A percentile compares a stretch with the other conserved stretches of the same genome.
Conservation (phyloP, 1,140 invertebrate species). For the Ostrea denselamellosa region DNA sequence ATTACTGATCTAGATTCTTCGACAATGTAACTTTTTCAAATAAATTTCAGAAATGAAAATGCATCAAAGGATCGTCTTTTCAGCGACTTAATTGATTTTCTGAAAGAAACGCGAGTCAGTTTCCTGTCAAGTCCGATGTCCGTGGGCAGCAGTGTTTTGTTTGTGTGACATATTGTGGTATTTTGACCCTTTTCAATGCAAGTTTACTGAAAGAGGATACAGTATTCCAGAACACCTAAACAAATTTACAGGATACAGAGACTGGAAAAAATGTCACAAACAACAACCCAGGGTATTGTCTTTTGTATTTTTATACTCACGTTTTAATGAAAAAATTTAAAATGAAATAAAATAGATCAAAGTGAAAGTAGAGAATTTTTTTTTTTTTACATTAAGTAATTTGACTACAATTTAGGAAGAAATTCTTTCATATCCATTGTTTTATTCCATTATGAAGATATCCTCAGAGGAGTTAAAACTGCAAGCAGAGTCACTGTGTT, state of each 20-base stretch:
- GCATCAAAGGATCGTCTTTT: background rate
- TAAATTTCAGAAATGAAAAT: background rate
- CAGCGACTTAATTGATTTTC: background rate
- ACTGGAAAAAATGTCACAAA: background rate
- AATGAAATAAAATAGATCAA: background rate
- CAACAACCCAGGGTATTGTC: background rate
- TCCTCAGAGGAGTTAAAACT: background rate
- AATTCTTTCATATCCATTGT: too few species aligned
- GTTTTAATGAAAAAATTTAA: too few species aligned
- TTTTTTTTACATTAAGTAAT: background rate
- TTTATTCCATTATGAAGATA: background rate
- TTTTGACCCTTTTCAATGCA: background rate
- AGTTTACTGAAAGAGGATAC: background rate
- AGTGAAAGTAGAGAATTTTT: background rate
- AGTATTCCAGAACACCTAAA: background rate
- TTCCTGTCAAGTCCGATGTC: background rate
- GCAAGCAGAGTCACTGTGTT: background rate
- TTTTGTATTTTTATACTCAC: background rate
- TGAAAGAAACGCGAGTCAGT: background rate
- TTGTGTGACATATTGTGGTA: background rate
- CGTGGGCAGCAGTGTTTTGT: background rate
- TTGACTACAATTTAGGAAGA: background rate
- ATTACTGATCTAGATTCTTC: too few species aligned
- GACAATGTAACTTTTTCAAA: too few species aligned
- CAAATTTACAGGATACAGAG: background rate